Evolutionary conservation across 2,797 vertebrate genomes (phyloP), one percentile per base, ranked within the genome.

Genomic region (Sarcophilus harrisii): DNA sequence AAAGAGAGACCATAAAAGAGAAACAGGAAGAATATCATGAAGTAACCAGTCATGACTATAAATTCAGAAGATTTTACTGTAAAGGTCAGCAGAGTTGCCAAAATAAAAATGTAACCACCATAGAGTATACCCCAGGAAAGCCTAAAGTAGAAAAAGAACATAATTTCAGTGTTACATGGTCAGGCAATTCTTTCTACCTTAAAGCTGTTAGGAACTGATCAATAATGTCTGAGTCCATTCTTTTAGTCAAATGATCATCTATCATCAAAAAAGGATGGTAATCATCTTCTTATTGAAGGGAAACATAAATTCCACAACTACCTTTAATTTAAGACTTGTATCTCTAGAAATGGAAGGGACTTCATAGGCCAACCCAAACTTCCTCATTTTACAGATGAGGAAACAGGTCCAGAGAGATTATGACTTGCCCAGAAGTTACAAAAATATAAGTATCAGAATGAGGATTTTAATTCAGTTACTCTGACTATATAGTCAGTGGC

Each of bases 71-170:
- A 91, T 92, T n/a, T 95, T 21, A 96, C 16, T 8, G 21, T 59
- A 96, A 99, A 4, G 95, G 99, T 95, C 98, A 99, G 99, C 95
- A 99, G 96, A 96, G 99, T 32, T 93, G 99, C 99, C 98, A 99
- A 98, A 90, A 98, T 98, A 91, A 99, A 99, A 91, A 99, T 99
- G 97, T 99, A 98, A 5, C 94, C 98, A 5, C 98, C 98, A 30
- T 99, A 99, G 58, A 99, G 98, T 57, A 99, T 98, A 30, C 99
- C 99, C 99, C 99, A 99, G 0, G 99, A 99, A 60, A 99, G 97
- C 99, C 99, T 99, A 98, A 11, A 38, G 93, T 10, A 97, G 92
- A 96, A 66, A 97, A 29, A 96, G 91, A 97, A 94, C 57, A 0
- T 57, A 3, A 94, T 95, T 93, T 90, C 90, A 94, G 92, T 28